These are phyloP conservation scores for Gisinianus flammeolus DNA, from an alignment of 2,888 invertebrate species.

Conservation along the genomic window DNA sequence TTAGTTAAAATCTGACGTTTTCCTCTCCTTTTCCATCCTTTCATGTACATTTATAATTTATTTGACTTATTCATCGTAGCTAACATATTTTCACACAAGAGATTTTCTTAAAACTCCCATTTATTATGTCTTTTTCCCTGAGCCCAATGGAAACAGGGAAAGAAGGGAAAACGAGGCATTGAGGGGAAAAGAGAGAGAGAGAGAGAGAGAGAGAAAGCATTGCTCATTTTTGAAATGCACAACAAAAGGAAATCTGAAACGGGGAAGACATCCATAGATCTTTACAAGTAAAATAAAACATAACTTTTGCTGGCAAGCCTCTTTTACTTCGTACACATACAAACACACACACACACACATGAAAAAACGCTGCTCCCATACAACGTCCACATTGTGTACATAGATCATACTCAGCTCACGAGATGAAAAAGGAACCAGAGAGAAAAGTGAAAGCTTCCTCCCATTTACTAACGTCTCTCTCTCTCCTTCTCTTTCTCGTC, in stretches of 20 bases:
- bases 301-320: conserved; percentile 18
- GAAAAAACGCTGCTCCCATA: not conserved
- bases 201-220: not conserved
- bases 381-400: conserved; percentile 11
- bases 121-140: conserved; percentile 10
- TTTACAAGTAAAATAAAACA: conserved; percentile 29
- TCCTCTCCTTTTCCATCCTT: not conserved
- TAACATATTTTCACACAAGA: not conserved
- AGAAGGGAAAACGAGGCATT: not conserved
- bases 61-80: conserved; percentile 1
- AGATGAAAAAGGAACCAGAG: conserved; percentile 10
- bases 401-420: conserved; percentile 22
- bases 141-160: not conserved
- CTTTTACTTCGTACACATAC: conserved; percentile 1
- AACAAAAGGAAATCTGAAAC: conserved; percentile 22
- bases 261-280: conserved; percentile 25
- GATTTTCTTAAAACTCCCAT: conserved; percentile 12
- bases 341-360: not conserved
- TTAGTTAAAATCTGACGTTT: no score
- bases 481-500: not conserved
- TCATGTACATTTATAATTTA: conserved; percentile 2
- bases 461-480: conserved; percentile 20
- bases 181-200: not conserved
- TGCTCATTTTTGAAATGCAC: conserved; percentile 19
- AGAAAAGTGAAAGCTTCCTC: conserved; percentile 24